Conservation (phyloP, 1,140 invertebrate genomes). For the silkworm (Bombyx mori) region DNA sequence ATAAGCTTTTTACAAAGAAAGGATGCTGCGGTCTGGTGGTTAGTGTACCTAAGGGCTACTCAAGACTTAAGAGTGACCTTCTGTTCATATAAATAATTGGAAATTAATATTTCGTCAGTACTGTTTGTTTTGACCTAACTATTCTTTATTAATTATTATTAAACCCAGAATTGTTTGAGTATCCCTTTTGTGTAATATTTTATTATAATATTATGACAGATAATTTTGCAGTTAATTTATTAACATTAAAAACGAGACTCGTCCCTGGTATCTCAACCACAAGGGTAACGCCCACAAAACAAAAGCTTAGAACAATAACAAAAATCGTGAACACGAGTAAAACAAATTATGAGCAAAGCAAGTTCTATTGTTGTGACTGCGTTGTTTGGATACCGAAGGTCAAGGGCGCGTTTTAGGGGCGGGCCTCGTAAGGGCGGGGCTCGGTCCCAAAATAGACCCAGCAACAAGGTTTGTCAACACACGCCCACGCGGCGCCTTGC, state of each 20-base stretch:
- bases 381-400: constrained; percentile 65
- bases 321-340: not conserved
- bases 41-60: too few species aligned
- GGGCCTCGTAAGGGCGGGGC: constrained; percentile 37
- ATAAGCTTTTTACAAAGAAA: too few species aligned
- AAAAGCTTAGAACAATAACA: too few species aligned
- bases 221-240: not conserved
- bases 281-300: too few species aligned
- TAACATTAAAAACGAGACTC: too few species aligned
- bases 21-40: too few species aligned
- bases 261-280: too few species aligned
- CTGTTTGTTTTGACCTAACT: too few species aligned
- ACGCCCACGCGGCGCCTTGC: constrained; percentile 41
- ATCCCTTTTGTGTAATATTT: not conserved
- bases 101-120: too few species aligned
- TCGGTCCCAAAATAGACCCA: constrained; percentile 50
- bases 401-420: constrained; percentile 40
- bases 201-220: not conserved
- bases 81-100: too few species aligned
- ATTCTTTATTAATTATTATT: not conserved
- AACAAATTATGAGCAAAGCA: constrained; percentile 23
- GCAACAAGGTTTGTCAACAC: constrained; percentile 60
- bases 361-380: constrained; percentile 55
- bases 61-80: too few species aligned
- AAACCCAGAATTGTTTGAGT: not conserved